These are phyloP conservation scores for Scotopteryx bipunctaria DNA, from an alignment of 2,888 invertebrate species.

Conservation along the genomic window DNA sequence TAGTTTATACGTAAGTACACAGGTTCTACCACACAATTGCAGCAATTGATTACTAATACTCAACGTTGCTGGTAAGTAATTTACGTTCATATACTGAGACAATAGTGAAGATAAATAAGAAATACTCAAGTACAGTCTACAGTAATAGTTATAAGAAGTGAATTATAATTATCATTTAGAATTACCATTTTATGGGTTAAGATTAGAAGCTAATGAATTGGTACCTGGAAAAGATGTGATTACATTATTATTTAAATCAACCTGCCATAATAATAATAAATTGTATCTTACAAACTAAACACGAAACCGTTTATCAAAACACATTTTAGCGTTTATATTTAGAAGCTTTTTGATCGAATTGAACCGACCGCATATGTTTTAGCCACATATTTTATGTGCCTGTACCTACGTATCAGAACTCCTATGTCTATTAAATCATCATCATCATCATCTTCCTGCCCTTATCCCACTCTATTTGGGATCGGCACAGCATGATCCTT, in stretches of 20 bases:
- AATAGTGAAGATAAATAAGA: conserved; percentile 63
- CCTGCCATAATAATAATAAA: conserved; percentile 15
- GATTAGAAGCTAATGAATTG: conserved; percentile 42
- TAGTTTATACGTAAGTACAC: conserved; percentile 53
- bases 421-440: conserved; percentile 1
- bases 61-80: conserved; percentile 54
- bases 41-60: conserved; percentile 64
- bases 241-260: conserved; percentile 40
- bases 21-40: conserved; percentile 68
- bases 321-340: conserved; percentile 10
- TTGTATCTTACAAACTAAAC: conserved; percentile 19
- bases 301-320: conserved; percentile 17
- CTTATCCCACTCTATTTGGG: too few relatives aligned
- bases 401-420: too few relatives aligned
- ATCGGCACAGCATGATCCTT: too few relatives aligned
- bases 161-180: conserved; percentile 47
- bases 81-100: conserved; percentile 55
- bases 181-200: conserved; percentile 60
- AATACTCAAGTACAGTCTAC: conserved; percentile 56
- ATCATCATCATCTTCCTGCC: too few relatives aligned
- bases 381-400: too few relatives aligned
- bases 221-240: conserved; percentile 65
- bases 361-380: conserved; percentile 4
- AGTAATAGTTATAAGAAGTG: conserved; percentile 51
- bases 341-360: conserved; percentile 3